Conservation (phyloP, 1,140 invertebrate genomes). For the Cydia pomonella region DNA sequence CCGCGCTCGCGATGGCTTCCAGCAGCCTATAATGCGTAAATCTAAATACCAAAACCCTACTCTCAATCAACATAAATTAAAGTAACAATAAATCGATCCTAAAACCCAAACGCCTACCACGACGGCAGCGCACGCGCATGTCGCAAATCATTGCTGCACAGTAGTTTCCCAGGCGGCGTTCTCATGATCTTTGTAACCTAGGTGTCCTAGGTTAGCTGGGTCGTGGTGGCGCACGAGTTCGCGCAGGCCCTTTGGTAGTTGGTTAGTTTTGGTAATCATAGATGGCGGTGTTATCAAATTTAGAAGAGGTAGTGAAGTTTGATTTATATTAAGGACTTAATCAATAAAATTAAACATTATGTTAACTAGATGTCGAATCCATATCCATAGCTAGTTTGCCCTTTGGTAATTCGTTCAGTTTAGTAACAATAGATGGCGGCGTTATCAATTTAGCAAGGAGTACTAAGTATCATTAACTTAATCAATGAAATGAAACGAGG, state of each 20-base stretch:
- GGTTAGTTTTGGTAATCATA: not conserved
- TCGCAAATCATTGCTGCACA: not conserved
- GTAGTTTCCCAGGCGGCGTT: not conserved
- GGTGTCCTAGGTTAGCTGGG: slow-evolving; percentile 5
- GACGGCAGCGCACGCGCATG: not conserved
- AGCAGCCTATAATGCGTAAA: too few species aligned
- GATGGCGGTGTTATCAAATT: slow-evolving; percentile 26
- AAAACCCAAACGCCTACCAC: not conserved
- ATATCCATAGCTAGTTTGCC: not conserved
- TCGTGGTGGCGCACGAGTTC: not conserved
- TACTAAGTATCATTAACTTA: too few species aligned
- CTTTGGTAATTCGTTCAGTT: too few species aligned
- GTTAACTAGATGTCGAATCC: not conserved
- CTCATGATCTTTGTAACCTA: slow-evolving; percentile 10
- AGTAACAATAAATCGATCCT: not conserved
- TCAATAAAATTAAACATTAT: not conserved
- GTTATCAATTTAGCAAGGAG: too few species aligned
- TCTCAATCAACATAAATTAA: too few species aligned
- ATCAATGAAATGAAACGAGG: not conserved
- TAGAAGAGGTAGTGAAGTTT: too few species aligned
- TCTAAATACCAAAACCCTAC: too few species aligned
- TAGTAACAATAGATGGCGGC: too few species aligned
- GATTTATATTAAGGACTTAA: not conserved
- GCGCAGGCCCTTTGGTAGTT: not conserved
- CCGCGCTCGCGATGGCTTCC: too few species aligned